Conservation (phyloP, 2,888 invertebrate species). For the Cheilosia pagana region DNA sequence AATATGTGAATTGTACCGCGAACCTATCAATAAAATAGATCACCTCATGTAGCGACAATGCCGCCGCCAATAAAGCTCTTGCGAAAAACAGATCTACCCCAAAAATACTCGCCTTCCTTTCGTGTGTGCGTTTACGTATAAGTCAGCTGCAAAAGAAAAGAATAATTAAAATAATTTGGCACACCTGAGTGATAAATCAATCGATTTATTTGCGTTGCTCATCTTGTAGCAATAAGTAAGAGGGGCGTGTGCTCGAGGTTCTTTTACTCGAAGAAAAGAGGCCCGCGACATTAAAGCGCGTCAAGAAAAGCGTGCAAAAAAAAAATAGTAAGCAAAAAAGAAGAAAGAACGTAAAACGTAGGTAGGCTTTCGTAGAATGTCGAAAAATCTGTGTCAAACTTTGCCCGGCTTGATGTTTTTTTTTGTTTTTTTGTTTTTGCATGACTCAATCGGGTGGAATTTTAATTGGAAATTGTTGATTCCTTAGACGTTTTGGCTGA, state of each 20-base stretch:
- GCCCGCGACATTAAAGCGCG: slow-evolving; percentile 6
- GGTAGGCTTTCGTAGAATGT: slow-evolving; percentile 60
- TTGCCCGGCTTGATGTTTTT: slow-evolving; percentile 11
- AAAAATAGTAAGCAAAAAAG: slow-evolving; percentile 16
- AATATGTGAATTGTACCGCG: not conserved
- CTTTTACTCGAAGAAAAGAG: slow-evolving; percentile 11
- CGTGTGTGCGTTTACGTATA: slow-evolving; percentile 17
- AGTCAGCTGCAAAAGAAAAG: slow-evolving; percentile 58
- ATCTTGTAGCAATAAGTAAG: slow-evolving; percentile 30
- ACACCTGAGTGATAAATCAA: slow-evolving; percentile 74
- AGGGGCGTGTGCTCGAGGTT: slow-evolving; percentile 61
- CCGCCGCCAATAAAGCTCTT: slow-evolving; percentile 28
- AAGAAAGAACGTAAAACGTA: not conserved
- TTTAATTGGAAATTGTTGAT: slow-evolving; percentile 69
- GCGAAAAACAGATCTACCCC: slow-evolving; percentile 10
- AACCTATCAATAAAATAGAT: slow-evolving; percentile 37
- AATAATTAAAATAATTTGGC: slow-evolving; percentile 74
- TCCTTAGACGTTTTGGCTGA: slow-evolving; percentile 9
- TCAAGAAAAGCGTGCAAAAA: not conserved
- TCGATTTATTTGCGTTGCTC: slow-evolving; percentile 66
- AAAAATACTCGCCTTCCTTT: slow-evolving; percentile 9
- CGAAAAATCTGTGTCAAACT: slow-evolving; percentile 66
- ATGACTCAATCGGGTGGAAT: slow-evolving; percentile 69
- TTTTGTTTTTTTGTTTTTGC: not conserved
- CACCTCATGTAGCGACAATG: slow-evolving; percentile 41